Evolutionary conservation across 2,888 invertebrate genomes (phyloP).

Genomic region (Coremacera marginata): DNA sequence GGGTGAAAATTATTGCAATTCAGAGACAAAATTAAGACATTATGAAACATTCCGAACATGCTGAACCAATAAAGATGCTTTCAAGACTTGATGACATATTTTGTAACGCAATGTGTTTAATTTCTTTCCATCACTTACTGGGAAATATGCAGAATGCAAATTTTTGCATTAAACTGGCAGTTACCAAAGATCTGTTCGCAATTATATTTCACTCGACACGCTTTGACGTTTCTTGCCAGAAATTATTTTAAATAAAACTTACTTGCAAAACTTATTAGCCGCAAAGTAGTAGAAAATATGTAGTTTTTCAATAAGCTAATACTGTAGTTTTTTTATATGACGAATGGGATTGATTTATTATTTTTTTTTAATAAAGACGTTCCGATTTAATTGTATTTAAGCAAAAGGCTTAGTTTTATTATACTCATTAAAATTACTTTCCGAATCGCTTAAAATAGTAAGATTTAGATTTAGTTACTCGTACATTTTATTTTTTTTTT

Average conservation of each 20-base stretch:
- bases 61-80: constrained; percentile 30
- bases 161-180: too few relatives aligned
- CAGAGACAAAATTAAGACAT: constrained; percentile 19
- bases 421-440: too few relatives aligned
- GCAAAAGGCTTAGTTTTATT: too few relatives aligned
- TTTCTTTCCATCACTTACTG: neutral
- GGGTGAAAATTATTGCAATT: neutral
- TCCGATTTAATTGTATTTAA: too few relatives aligned
- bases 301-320: too few relatives aligned
- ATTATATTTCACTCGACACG: constrained; percentile 4
- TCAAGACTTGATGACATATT: neutral
- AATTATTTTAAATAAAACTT: neutral
- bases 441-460: too few relatives aligned
- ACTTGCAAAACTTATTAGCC: neutral
- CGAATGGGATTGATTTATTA: too few relatives aligned
- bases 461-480: too few relatives aligned
- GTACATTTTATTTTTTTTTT: too few relatives aligned
- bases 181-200: constrained; percentile 1
- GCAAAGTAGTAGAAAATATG: neutral
- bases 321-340: too few relatives aligned
- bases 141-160: neutral
- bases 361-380: too few relatives aligned
- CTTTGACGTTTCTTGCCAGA: neutral
- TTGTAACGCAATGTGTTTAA: neutral
- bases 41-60: constrained; percentile 11